Base-by-base conservation (phyloP, 2,113 vertebrate species). In the Varanus salvator region DNA sequence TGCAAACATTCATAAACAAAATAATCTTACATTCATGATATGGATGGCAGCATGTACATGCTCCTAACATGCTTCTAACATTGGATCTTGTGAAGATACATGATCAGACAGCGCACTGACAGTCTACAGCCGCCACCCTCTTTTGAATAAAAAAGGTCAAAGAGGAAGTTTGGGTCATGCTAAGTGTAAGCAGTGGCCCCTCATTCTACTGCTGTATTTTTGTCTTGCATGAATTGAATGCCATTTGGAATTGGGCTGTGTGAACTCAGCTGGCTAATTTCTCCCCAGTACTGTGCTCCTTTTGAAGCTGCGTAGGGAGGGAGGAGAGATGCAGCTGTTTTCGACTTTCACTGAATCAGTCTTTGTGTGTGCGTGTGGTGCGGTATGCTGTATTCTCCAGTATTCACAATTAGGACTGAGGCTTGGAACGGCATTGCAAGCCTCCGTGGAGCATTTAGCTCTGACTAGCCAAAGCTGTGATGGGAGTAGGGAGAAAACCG, bases 391-490 rank as follows among this genome's bases (percentile, higher is more conserved):
- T 66, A 86, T 68, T 87, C 93, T 91, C 87, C 92, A 90, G 90
- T 78, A 50, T 50, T 0, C 0, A 17, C 75, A 90, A 92, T 93
- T 91, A 93, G 76, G 21, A 87, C 84, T 90, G 90, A 93, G 95
- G 92, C 94, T 92, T 93, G 91, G 91, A 93, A 93, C 92, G 86
- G 34, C 80, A 82, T 75, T 93, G 31, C 34, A 77, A 81, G 81
- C 64, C 48, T 78, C 88, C 8, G 3, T 57, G 44, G 87, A n/a
- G 31, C 44, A 87, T 90, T 86, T 88, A 92, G 89, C 85, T 94
- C 83, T 87, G 94, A 92, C 94, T 95, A 89, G 93, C 92, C 93
- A 93, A 86, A 85, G 44, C 84, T 84, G 84, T 94, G 91, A 95
- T 94, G 91, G 95, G 95, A 96, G 94, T 94, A 96, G 69, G 48